Evolutionary conservation across 2,113 vertebrate species (phyloP).

Genomic region (Xiphophorus maculatus): DNA sequence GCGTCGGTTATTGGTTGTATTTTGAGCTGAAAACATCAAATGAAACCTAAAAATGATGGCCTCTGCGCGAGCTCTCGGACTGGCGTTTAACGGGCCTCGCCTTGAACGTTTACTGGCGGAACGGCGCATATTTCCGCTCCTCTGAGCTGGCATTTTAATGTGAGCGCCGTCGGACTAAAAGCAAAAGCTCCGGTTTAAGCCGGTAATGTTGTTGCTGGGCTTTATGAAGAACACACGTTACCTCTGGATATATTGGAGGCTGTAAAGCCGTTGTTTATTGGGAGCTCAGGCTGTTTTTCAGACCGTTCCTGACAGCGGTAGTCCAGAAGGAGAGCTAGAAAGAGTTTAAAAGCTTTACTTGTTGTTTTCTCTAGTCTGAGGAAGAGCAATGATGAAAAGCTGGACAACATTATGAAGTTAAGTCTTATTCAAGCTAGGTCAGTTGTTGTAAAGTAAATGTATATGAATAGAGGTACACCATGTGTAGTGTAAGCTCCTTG

Average conservation of each 20-base stretch:
- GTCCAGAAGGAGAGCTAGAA: not conserved
- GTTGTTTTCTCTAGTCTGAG: not conserved
- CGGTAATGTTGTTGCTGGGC: not conserved
- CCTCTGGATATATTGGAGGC: not conserved
- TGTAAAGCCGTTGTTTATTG: not conserved
- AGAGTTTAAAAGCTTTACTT: not conserved
- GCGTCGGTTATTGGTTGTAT: not conserved
- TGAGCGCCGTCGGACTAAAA: not conserved
- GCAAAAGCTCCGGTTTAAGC: not conserved
- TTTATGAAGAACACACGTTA: not conserved
- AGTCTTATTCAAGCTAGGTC: not conserved
- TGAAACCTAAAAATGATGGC: not conserved
- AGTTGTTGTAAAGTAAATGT: not conserved
- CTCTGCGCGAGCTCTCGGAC: not conserved
- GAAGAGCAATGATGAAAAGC: not conserved
- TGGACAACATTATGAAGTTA: not conserved
- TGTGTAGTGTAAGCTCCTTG: too few relatives aligned
- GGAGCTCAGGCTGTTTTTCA: not conserved
- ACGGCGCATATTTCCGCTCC: not conserved
- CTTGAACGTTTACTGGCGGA: not conserved
- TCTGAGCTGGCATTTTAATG: not conserved
- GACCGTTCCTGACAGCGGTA: not conserved
- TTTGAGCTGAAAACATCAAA: not conserved
- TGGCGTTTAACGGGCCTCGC: not conserved
- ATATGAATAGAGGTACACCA: not conserved